These are phyloP conservation scores for Xenopus petersii DNA, from an alignment of 2,797 vertebrate species.

Conservation along the genomic window DNA sequence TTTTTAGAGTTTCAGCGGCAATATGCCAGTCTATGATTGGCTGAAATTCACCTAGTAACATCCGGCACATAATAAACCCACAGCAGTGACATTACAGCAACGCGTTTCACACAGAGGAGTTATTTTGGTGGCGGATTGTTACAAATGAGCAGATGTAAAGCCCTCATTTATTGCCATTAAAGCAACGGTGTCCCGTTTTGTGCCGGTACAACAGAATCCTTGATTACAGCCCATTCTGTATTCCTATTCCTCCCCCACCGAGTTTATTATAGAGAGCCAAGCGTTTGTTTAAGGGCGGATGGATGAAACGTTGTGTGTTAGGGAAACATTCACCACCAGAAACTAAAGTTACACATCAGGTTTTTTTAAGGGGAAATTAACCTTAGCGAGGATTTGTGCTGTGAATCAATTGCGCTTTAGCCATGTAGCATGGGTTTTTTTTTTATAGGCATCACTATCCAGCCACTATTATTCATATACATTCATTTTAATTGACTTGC, in stretches of 20 bases:
- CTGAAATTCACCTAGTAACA: too few species aligned
- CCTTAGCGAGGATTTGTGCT: too few species aligned
- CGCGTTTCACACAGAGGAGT: neutral
- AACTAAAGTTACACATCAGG: too few species aligned
- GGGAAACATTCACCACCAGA: too few species aligned
- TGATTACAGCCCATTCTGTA: conserved; percentile 15
- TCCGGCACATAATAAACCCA: neutral
- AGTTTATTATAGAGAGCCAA: conserved; percentile 9
- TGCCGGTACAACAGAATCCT: conserved; percentile 8
- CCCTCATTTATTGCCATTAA: conserved; percentile 21
- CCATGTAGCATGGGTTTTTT: too few species aligned
- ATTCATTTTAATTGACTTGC: too few species aligned
- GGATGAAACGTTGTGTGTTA: neutral
- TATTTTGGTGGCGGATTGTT: conserved; percentile 24
- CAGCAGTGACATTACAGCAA: neutral
- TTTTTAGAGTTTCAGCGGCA: too few species aligned
- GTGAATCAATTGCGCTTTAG: too few species aligned
- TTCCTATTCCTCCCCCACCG: conserved; percentile 9
- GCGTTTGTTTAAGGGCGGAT: neutral
- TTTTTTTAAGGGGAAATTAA: too few species aligned
- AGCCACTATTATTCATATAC: too few species aligned
- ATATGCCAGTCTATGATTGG: too few species aligned
- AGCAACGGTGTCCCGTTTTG: conserved; percentile 3
- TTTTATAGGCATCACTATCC: too few species aligned
- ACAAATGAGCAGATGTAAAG: conserved; percentile 1